phyloP scores from a whole-genome alignment of 2,888 invertebrate species.

The Lasioglossum marginatum region DNA sequence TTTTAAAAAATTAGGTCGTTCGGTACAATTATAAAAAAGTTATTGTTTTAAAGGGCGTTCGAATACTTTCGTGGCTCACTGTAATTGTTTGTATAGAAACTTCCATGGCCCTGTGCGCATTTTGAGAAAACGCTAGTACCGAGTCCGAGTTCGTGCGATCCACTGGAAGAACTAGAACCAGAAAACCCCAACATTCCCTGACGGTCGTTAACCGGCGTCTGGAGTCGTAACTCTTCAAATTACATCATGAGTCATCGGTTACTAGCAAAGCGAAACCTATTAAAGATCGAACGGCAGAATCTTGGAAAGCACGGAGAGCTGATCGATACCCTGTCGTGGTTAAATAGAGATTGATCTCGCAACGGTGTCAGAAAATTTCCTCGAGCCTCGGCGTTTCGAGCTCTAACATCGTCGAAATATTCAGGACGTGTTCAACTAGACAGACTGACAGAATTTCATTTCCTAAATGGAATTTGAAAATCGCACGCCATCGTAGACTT shows the following conservation, averaged over 20 bases:
- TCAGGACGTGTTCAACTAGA: background rate
- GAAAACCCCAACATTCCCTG: background rate
- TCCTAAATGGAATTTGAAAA: background rate
- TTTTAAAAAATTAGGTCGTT: too few relatives aligned
- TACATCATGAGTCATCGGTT: slow-evolving; percentile 69
- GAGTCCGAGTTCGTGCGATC: background rate
- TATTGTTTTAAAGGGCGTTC: too few relatives aligned
- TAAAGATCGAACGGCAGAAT: slow-evolving; percentile 67
- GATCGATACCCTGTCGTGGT: slow-evolving; percentile 57
- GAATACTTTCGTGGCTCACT: too few relatives aligned
- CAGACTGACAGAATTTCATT: background rate
- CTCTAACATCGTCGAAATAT: background rate
- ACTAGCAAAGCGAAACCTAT: slow-evolving; percentile 63
- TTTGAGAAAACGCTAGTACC: background rate
- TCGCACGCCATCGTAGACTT: background rate
- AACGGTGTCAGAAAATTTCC: background rate
- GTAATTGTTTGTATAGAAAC: background rate
- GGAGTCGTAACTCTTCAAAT: slow-evolving; percentile 72
- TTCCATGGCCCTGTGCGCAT: background rate
- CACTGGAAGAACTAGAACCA: background rate
- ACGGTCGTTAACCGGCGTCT: slow-evolving; percentile 33
- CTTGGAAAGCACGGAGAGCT: slow-evolving; percentile 38
- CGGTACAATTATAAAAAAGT: too few relatives aligned
- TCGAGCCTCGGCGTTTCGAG: background rate
- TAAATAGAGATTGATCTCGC: slow-evolving; percentile 14